Conservation (phyloP, 2,888 invertebrate genomes). For the Rhynchonema sp. region DNA sequence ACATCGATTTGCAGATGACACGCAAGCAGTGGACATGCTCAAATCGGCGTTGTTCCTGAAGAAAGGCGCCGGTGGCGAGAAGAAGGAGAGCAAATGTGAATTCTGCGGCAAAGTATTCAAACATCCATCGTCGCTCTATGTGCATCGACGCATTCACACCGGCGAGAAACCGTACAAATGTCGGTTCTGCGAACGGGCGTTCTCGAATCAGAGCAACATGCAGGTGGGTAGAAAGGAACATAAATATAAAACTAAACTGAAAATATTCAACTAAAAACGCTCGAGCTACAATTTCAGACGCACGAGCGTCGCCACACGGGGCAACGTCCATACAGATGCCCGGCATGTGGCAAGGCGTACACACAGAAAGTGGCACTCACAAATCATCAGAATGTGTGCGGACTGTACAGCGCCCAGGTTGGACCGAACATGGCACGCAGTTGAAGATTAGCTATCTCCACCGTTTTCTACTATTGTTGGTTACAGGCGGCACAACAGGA, state of each 20-base stretch:
- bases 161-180: conserved; percentile 22
- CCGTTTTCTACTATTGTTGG: too few species aligned
- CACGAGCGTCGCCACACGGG: conserved; percentile 9
- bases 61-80: too few species aligned
- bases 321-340: conserved; percentile 14
- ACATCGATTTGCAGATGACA: too few species aligned
- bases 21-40: too few species aligned
- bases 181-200: conserved; percentile 18
- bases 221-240: conserved; percentile 9
- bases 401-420: too few species aligned
- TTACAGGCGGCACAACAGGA: too few species aligned
- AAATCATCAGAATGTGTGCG: conserved; percentile 23
- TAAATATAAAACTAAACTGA: background rate
- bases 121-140: conserved; percentile 22
- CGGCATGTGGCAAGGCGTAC: conserved; percentile 20
- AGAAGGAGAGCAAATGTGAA: conserved; percentile 15
- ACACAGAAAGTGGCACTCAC: conserved; percentile 23
- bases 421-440: too few species aligned
- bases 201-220: conserved; percentile 23
- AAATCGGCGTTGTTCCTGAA: too few species aligned
- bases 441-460: too few species aligned
- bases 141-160: conserved; percentile 25
- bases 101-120: conserved; percentile 23
- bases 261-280: too few species aligned
- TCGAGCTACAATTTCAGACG: background rate